Evolutionary conservation across 1,140 invertebrate species (phyloP).

Genomic region (Araneus ventricosus): DNA sequence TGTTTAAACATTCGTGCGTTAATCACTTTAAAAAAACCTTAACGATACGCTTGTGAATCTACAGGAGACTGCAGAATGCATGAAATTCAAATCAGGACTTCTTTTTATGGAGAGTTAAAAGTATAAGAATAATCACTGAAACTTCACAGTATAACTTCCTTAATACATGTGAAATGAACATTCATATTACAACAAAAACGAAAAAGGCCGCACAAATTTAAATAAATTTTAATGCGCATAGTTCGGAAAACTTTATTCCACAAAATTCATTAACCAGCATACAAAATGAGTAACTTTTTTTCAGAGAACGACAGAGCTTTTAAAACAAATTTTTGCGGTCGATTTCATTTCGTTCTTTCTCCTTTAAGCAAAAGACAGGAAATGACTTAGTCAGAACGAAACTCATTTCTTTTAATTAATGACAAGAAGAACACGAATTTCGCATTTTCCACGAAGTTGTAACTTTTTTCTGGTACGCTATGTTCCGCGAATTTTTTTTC

Average conservation of each 20-base stretch:
- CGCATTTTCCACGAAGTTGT: neutral
- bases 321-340: neutral
- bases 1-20: too few relatives aligned
- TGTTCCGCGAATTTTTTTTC: neutral
- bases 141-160: too few relatives aligned
- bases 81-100: too few relatives aligned
- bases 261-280: neutral
- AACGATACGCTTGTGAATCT: too few relatives aligned
- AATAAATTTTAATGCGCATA: neutral
- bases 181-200: too few relatives aligned
- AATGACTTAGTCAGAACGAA: slow-evolving; percentile 1
- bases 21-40: too few relatives aligned
- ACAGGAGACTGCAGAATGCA: too few relatives aligned
- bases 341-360: slow-evolving; percentile 1
- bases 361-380: neutral
- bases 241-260: neutral
- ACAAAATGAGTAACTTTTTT: neutral
- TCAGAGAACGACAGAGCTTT: neutral
- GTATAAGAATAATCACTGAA: too few relatives aligned
- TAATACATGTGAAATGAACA: too few relatives aligned
- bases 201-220: too few relatives aligned
- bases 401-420: slow-evolving; percentile 3
- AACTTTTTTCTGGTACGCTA: neutral
- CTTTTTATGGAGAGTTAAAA: too few relatives aligned
- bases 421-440: neutral